Evolutionary conservation across 2,888 invertebrate species (phyloP).

Genomic region (Paralinhomoeus sp.): DNA sequence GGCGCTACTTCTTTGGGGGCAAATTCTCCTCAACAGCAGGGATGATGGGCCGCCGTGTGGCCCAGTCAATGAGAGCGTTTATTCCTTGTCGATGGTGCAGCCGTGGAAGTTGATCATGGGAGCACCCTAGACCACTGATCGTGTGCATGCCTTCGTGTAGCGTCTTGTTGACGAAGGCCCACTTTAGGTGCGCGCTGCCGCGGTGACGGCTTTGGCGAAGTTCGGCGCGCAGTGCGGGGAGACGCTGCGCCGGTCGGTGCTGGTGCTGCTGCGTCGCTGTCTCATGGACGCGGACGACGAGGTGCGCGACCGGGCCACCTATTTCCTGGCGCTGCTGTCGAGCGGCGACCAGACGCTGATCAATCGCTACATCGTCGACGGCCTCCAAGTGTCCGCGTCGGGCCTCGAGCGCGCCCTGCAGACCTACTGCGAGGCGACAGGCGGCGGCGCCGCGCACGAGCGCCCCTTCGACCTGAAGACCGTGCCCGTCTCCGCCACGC

Average conservation of each 20-base stretch:
- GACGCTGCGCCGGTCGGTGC: slow-evolving; percentile 59
- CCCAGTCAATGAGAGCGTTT: too few species aligned
- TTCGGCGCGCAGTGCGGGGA: slow-evolving; percentile 87
- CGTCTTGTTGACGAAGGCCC: too few species aligned
- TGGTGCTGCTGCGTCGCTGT: slow-evolving; percentile 52
- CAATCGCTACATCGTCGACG: slow-evolving; percentile 42
- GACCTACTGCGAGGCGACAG: slow-evolving; percentile 40
- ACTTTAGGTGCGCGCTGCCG: slow-evolving; percentile 40
- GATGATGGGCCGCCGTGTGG: too few species aligned
- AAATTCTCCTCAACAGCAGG: too few species aligned
- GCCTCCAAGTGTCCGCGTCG: slow-evolving; percentile 48
- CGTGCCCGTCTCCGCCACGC: slow-evolving; percentile 47
- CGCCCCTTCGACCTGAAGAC: slow-evolving; percentile 59
- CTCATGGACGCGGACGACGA: slow-evolving; percentile 75
- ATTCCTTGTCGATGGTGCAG: too few species aligned
- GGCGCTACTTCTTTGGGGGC: too few species aligned
- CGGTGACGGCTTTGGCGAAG: slow-evolving; percentile 86
- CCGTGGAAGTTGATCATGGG: too few species aligned
- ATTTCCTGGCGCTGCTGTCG: slow-evolving; percentile 64
- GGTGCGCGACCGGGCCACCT: slow-evolving; percentile 85
- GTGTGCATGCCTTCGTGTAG: too few species aligned
- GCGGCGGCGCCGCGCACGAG: slow-evolving; percentile 40
- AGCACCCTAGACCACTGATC: too few species aligned
- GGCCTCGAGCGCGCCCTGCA: slow-evolving; percentile 64
- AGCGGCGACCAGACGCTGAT: slow-evolving; percentile 36